Percentiles rank a stretch among this genome's conserved stretches.
Conservation (phyloP, 2,113 vertebrate genomes). For the Mus musculus region GRCm39 chr1:119099001-119099500, state of each 20-base stretch:
- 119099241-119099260: constrained; percentile 95
- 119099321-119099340: constrained; percentile 81
- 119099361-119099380: constrained; percentile 69
- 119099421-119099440: neutral
- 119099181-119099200: constrained; percentile 91
- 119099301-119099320: constrained; percentile 88
- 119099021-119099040: neutral
- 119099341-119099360: constrained; percentile 77
- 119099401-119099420: neutral
- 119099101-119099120: neutral
- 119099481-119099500: neutral
- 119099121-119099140: constrained; percentile 88
- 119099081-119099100: neutral
- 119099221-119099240: constrained; percentile 96
- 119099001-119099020: too few species aligned
- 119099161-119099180: constrained; percentile 78
- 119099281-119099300: constrained; percentile 87
- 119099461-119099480: neutral
- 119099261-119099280: constrained; percentile 92
- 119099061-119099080: neutral
- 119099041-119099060: neutral
- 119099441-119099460: neutral
- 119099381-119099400: neutral
- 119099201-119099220: constrained; percentile 95
- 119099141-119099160: constrained; percentile 89